These are phyloP conservation scores for Phylloscopus trochilus DNA, from an alignment of 2,113 vertebrate species.

Conservation along the genomic window DNA sequence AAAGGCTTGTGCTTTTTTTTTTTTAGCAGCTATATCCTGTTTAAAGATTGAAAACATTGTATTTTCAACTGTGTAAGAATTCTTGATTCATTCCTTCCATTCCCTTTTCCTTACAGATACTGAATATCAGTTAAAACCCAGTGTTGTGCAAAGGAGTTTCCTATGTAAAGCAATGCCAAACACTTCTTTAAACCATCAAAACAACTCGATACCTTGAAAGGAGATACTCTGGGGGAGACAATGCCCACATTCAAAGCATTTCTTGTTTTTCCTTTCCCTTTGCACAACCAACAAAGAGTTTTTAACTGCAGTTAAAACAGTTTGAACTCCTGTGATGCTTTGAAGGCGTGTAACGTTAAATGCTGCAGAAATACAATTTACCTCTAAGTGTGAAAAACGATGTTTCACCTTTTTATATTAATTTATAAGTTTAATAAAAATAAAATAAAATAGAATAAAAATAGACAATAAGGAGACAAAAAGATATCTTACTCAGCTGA, in stretches of 20 bases:
- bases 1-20: neutral
- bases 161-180: neutral
- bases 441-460: too few relatives aligned
- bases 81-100: neutral
- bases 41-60: neutral
- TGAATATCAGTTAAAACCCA: neutral
- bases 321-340: neutral
- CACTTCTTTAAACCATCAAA: neutral
- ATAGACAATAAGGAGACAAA: too few relatives aligned
- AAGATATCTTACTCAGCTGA: too few relatives aligned
- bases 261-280: neutral
- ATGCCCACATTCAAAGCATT: neutral
- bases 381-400: too few relatives aligned
- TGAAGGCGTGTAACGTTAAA: fast-evolving
- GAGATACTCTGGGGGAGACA: neutral
- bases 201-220: neutral
- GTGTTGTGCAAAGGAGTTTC: neutral
- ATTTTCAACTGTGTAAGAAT: neutral
- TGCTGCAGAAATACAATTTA: fast-evolving
- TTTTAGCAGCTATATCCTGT: neutral
- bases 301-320: neutral
- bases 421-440: too few relatives aligned
- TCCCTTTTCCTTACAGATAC: neutral
- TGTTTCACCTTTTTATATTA: too few relatives aligned
- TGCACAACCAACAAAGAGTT: neutral